Evolutionary conservation across 2,113 vertebrate genomes (phyloP).

Genomic region (Fregetta grallaria): DNA sequence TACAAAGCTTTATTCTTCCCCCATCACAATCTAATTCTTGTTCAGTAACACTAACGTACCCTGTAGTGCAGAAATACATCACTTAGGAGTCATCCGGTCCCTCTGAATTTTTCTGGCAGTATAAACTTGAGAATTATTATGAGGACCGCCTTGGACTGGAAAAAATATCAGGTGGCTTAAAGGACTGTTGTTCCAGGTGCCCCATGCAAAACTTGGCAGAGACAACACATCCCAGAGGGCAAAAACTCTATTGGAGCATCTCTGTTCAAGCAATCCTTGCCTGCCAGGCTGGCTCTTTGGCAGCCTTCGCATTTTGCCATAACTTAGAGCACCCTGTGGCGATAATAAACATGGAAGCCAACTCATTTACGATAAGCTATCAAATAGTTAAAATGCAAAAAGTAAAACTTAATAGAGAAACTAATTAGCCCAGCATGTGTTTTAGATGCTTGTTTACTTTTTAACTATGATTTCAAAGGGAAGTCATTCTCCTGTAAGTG

Average conservation of each 20-base stretch:
- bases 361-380: not conserved
- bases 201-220: not conserved
- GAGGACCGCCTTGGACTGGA: not conserved
- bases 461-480: not conserved
- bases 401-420: not conserved
- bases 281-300: not conserved
- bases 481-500: not conserved
- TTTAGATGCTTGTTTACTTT: constrained; percentile 21
- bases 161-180: not conserved
- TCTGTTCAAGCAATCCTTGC: not conserved
- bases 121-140: not conserved
- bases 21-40: not conserved
- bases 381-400: constrained; percentile 22
- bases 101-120: not conserved
- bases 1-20: not conserved
- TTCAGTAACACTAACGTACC: not conserved
- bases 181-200: not conserved
- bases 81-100: not conserved
- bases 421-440: not conserved
- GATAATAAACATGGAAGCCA: not conserved
- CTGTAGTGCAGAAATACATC: not conserved
- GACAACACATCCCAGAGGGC: not conserved
- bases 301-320: not conserved
- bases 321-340: not conserved
- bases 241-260: not conserved